Conservation (phyloP, 2,113 vertebrate species). For the Daphoenositta chrysoptera region DNA sequence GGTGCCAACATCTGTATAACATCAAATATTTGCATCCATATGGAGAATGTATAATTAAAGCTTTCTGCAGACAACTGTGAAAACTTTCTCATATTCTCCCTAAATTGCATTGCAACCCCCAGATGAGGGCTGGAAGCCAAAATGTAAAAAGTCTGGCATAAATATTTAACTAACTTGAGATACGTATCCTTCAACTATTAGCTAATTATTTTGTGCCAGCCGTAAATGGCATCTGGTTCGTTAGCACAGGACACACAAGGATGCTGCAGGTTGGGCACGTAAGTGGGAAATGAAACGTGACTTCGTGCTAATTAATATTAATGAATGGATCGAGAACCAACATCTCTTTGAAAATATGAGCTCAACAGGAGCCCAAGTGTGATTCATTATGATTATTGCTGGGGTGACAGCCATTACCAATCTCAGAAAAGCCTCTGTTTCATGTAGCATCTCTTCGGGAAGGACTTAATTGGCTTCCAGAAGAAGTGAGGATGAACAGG, state of each 20-base stretch:
- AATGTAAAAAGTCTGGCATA: slow-evolving; percentile 48
- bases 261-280: slow-evolving; percentile 30
- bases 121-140: slow-evolving; percentile 49
- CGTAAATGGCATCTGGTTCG: slow-evolving; percentile 33
- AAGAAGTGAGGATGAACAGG: neutral
- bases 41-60: slow-evolving; percentile 57
- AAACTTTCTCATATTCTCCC: slow-evolving; percentile 52
- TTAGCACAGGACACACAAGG: slow-evolving; percentile 30
- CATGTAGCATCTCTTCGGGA: neutral
- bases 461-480: slow-evolving; percentile 45
- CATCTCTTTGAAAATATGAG: slow-evolving; percentile 40
- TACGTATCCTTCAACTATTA: slow-evolving; percentile 49
- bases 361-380: slow-evolving; percentile 30
- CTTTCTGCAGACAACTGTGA: slow-evolving; percentile 34
- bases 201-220: slow-evolving; percentile 62
- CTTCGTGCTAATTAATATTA: slow-evolving; percentile 61
- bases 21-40: slow-evolving; percentile 36
- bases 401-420: slow-evolving; percentile 30
- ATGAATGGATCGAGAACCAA: slow-evolving; percentile 16
- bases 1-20: slow-evolving; percentile 48
- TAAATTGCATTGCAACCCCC: slow-evolving; percentile 43
- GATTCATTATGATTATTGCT: slow-evolving; percentile 59
- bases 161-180: slow-evolving; percentile 61
- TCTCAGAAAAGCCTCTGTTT: slow-evolving; percentile 30
- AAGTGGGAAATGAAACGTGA: slow-evolving; percentile 41